Evolutionary conservation across 23 tunicate species (phyloP).

Genomic region (Trididemnum clinides): DNA sequence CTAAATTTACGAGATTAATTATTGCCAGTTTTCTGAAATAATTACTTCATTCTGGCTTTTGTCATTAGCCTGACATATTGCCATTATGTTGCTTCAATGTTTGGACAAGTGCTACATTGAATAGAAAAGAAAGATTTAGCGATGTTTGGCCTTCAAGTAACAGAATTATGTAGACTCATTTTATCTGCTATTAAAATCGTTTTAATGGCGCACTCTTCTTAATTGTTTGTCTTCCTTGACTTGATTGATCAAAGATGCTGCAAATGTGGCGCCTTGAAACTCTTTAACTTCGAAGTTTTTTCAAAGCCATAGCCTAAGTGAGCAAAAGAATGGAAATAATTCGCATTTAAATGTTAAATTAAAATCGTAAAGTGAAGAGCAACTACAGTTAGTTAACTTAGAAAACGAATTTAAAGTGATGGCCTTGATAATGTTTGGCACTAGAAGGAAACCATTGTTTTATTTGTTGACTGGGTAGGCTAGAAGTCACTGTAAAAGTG

Average conservation of each 20-base stretch:
- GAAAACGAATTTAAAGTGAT: too few species aligned
- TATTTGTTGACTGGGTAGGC: too few species aligned
- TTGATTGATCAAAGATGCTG: slow-evolving; percentile 35
- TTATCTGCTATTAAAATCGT: slow-evolving; percentile 6
- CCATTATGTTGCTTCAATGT: neutral
- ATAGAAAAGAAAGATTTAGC: neutral
- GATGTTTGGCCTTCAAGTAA: slow-evolving; percentile 2
- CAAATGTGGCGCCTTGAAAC: too few species aligned
- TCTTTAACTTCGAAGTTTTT: too few species aligned
- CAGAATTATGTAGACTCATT: neutral
- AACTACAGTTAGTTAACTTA: too few species aligned
- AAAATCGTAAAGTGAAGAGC: too few species aligned
- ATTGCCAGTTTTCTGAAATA: slow-evolving; percentile 34
- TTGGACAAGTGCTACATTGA: slow-evolving; percentile 19
- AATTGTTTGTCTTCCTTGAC: slow-evolving; percentile 27
- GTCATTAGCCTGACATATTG: slow-evolving; percentile 24
- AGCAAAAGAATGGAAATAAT: too few species aligned
- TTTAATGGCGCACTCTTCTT: slow-evolving; percentile 19
- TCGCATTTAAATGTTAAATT: too few species aligned
- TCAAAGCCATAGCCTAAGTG: too few species aligned
- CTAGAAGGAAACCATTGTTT: too few species aligned
- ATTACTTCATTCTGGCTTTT: slow-evolving; percentile 20
- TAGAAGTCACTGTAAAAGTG: too few species aligned
- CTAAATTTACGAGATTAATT: slow-evolving; percentile 45
- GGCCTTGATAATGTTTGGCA: too few species aligned